phyloP scores from a whole-genome alignment of 2,888 invertebrate species.

The Uropetala carovei region DNA sequence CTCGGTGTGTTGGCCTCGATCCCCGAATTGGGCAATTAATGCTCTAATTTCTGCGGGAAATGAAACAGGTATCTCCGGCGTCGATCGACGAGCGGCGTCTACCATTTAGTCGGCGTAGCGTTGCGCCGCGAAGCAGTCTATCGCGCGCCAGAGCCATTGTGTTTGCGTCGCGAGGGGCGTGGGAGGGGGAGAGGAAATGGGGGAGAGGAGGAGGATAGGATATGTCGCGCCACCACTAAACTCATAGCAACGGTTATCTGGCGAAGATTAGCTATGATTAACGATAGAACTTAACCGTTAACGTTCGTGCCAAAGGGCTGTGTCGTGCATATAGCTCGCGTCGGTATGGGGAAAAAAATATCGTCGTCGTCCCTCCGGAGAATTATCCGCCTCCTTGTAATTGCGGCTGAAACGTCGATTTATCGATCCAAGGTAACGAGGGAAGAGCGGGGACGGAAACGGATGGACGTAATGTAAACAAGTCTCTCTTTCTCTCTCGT shows the following conservation, averaged over 20 bases:
- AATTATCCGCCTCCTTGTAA: constrained; percentile 44
- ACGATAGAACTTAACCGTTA: constrained; percentile 61
- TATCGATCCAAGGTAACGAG: constrained; percentile 40
- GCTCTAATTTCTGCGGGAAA: constrained; percentile 52
- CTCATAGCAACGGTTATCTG: constrained; percentile 50
- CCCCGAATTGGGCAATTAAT: neutral
- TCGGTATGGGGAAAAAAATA: neutral
- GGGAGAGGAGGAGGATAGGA: neutral
- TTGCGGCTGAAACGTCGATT: constrained; percentile 28
- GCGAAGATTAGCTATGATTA: constrained; percentile 63
- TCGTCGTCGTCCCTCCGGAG: neutral
- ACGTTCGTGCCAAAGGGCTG: constrained; percentile 40
- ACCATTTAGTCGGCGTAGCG: constrained; percentile 35
- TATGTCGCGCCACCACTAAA: neutral
- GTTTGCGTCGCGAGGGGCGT: neutral
- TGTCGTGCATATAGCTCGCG: constrained; percentile 16
- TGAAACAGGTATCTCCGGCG: neutral
- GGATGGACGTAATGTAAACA: constrained; percentile 14
- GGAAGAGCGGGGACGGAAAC: neutral
- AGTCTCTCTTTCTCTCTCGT: neutral
- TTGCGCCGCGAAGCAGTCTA: neutral
- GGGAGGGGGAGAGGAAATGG: neutral
- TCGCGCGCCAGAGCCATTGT: neutral
- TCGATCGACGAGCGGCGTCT: neutral
- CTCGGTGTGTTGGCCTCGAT: neutral